Conservation (phyloP, 2,113 vertebrate species). For the Patagioenas fasciata region DNA sequence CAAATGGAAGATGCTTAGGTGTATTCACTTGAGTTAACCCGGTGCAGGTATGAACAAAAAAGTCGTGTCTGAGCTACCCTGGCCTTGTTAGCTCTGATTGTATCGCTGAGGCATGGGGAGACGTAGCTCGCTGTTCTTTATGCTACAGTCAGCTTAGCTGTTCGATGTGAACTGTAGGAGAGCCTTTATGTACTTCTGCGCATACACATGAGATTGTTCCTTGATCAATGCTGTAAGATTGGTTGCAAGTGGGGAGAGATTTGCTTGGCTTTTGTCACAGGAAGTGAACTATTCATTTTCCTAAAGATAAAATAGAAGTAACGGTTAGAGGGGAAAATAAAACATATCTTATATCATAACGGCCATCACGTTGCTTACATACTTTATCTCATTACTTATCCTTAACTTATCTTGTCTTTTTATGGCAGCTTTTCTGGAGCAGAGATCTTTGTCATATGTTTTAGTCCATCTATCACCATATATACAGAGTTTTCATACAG, state of each 20-base stretch:
- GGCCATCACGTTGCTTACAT: not conserved
- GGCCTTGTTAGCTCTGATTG: not conserved
- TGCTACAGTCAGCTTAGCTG: not conserved
- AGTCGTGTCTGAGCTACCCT: not conserved
- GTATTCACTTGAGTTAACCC: not conserved
- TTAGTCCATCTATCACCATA: not conserved
- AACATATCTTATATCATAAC: not conserved
- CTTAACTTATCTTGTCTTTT: not conserved
- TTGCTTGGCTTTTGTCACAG: not conserved
- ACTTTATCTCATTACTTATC: not conserved
- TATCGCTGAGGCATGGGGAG: not conserved
- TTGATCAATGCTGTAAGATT: not conserved
- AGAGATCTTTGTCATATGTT: not conserved
- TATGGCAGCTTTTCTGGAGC: not conserved
- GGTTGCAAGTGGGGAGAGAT: not conserved
- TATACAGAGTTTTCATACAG: not conserved
- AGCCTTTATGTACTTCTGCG: not conserved
- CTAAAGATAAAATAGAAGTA: not conserved
- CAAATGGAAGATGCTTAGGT: not conserved
- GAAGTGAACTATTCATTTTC: not conserved
- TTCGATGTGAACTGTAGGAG: not conserved
- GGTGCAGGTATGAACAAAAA: not conserved
- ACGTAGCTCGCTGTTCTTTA: not conserved
- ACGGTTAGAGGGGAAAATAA: not conserved
- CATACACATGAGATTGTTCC: not conserved